Base-by-base conservation (phyloP, 2,113 vertebrate species). In the Uria lomvia region DNA sequence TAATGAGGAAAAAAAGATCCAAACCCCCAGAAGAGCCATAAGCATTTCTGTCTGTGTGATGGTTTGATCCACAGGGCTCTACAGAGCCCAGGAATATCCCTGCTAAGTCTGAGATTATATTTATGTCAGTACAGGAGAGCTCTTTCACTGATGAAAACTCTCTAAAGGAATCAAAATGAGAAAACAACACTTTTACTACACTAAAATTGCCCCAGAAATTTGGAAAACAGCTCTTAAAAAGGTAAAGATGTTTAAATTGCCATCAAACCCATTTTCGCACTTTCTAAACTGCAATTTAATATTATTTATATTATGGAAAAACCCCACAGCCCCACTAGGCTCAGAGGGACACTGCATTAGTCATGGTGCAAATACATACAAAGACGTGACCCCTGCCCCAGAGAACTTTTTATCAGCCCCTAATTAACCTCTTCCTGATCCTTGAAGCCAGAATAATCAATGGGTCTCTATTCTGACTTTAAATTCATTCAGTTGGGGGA, bases 331-430 rank as follows among this genome's bases (percentile, higher is more conserved):
- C 60, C 29, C 59, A 13, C 13, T 43, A 90, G 16, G 26, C 77
- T 88, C 71, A 63, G 74, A 59, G 38, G 58, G 50, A 73, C 62
- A 43, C 50, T 50, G 43, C 83, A 72, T 75, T 92, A 94, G 92
- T 88, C 88, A 63, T 85, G 38, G 88, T 71, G 82, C 84, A 96
- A 88, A 94, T 62, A 85, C 71, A 83, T 55, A 76, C 32, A 70
- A 87, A 91, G 91, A 66, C 1, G 0, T 79, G 87, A 96, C 79
- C 91, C 47, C 24, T 94, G 81, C n/a, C 84, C 85, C n/a, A 58
- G 18, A 85, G 74, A 95, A 95, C 71, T 95, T 95, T 95, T 76
- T 96, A 92, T 91, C 92, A 91, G 93, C 67, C 93, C 65, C 77
- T 92, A 83, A 67, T 86, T 88, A 93, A 73, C 88, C 58, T 83